Conservation (phyloP, 2,888 invertebrate species). For the Zaprionus lineosus region DNA sequence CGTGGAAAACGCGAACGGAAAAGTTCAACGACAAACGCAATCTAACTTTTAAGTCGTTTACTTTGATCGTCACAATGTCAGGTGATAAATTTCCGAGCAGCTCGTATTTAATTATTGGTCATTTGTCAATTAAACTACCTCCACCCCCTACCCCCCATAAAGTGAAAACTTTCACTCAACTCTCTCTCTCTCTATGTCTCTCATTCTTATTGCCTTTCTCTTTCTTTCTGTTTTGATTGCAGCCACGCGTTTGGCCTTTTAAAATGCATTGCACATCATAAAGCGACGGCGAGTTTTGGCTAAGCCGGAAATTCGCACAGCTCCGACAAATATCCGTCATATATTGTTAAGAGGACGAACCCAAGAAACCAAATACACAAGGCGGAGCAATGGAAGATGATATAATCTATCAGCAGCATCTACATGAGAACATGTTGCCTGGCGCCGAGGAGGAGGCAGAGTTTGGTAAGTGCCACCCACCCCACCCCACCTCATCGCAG, state of each 20-base stretch:
- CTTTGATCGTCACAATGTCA: neutral
- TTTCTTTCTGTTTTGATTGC: slow-evolving; percentile 17
- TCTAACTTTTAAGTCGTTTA: no score
- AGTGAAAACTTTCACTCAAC: neutral
- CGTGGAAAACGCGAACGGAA: no score
- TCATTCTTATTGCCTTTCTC: neutral
- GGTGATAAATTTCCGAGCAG: no score
- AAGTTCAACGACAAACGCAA: no score
- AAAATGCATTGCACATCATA: slow-evolving; percentile 53
- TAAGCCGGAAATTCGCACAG: slow-evolving; percentile 24
- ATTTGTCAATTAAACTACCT: no score
- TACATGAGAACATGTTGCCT: slow-evolving; percentile 56
- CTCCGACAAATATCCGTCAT: slow-evolving; percentile 18
- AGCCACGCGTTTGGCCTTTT: slow-evolving; percentile 28
- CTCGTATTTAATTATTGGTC: no score
- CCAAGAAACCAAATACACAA: neutral
- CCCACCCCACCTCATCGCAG: no score
- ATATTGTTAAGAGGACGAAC: slow-evolving; percentile 19
- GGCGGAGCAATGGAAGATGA: slow-evolving; percentile 47
- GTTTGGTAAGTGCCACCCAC: slow-evolving; percentile 81
- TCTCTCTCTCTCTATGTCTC: neutral
- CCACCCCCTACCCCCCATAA: no score
- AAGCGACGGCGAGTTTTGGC: slow-evolving; percentile 21
- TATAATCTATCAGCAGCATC: slow-evolving; percentile 39
- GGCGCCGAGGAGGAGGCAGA: slow-evolving; percentile 79